Evolutionary conservation across 2,888 invertebrate genomes (phyloP).

Genomic region (Timema cristinae): DNA sequence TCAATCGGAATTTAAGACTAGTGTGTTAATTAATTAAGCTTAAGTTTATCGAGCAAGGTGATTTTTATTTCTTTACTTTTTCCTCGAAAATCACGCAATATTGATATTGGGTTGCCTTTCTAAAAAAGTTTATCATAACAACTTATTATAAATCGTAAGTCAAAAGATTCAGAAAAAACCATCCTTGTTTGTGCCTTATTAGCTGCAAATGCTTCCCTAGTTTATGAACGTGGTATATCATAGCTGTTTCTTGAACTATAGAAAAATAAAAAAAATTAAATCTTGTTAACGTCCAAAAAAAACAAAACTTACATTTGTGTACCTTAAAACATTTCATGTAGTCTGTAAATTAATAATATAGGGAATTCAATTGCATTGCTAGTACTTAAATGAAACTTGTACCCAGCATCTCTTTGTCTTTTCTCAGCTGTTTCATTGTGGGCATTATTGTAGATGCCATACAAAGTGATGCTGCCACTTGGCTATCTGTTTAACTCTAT

Average conservation of each 20-base stretch:
- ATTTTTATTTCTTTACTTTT: slow-evolving; percentile 13
- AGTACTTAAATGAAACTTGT: slow-evolving; percentile 26
- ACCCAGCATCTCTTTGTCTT: slow-evolving; percentile 19
- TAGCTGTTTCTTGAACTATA: not conserved
- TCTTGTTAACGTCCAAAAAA: slow-evolving; percentile 29
- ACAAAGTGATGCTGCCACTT: slow-evolving; percentile 24
- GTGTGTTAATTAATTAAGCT: too few relatives aligned
- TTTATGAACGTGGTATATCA: slow-evolving; percentile 31
- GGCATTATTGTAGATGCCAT: slow-evolving; percentile 27
- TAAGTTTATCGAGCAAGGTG: not conserved
- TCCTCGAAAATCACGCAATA: not conserved
- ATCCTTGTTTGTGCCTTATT: slow-evolving; percentile 36
- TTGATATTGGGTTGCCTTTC: slow-evolving; percentile 28
- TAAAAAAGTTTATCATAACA: slow-evolving; percentile 21
- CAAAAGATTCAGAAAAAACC: slow-evolving; percentile 29
- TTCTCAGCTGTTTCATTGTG: slow-evolving; percentile 26
- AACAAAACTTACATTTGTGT: slow-evolving; percentile 26
- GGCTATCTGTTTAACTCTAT: slow-evolving; percentile 18
- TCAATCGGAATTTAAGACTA: not conserved
- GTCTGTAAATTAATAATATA: slow-evolving; percentile 15
- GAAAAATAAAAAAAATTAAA: slow-evolving; percentile 24
- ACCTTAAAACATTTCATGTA: slow-evolving; percentile 25
- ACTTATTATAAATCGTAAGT: slow-evolving; percentile 21
- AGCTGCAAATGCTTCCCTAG: slow-evolving; percentile 34
- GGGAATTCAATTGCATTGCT: slow-evolving; percentile 10